Conservation (phyloP, 2,797 vertebrate species). For the Ibycter americanus region DNA sequence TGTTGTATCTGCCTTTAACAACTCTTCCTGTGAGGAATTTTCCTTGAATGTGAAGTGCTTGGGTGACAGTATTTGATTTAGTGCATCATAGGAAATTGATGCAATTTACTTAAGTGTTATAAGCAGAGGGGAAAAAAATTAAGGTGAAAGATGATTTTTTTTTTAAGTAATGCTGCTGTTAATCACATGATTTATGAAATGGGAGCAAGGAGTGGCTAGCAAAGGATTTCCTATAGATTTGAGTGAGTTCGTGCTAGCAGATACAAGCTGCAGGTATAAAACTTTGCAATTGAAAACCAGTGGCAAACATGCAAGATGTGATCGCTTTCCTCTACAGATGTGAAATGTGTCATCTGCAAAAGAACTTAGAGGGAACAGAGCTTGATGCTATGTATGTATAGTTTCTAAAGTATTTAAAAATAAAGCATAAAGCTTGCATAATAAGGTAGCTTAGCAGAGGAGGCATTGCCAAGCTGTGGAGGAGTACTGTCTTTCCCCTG, state of each 20-base stretch:
- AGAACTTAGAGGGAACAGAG: rapidly evolving
- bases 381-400: rapidly evolving
- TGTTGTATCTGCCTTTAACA: not conserved
- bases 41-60: not conserved
- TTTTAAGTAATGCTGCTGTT: not conserved
- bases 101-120: not conserved
- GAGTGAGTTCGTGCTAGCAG: not conserved
- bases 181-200: not conserved
- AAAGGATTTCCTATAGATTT: rapidly evolving
- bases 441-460: not conserved
- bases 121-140: rapidly evolving
- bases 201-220: not conserved
- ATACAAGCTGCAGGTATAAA: not conserved
- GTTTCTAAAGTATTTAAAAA: not conserved
- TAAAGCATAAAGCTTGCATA: rapidly evolving
- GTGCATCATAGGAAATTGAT: rapidly evolving
- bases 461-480: rapidly evolving
- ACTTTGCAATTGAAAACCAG: rapidly evolving
- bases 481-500: rapidly evolving
- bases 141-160: not conserved
- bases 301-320: rapidly evolving
- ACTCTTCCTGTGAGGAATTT: rapidly evolving
- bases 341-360: not conserved
- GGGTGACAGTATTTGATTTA: not conserved
- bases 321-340: not conserved